Conservation (phyloP, 1,140 invertebrate species). For the Helicoverpa zea region DNA sequence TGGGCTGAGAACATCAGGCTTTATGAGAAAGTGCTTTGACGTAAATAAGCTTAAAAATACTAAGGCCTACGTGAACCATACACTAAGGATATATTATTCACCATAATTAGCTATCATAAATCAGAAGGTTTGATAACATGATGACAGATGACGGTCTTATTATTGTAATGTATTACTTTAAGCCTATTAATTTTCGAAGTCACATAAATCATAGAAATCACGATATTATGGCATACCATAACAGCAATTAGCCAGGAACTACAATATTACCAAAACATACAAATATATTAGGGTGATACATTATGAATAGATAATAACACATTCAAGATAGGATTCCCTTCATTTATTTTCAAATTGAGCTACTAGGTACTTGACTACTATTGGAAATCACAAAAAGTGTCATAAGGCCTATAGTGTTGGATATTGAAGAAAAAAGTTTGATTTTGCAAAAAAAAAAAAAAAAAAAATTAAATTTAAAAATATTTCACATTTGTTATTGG, state of each 20-base stretch:
- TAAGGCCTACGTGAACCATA: background rate
- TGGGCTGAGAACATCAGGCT: too few species aligned
- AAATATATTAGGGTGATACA: too few species aligned
- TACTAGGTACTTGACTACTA: background rate
- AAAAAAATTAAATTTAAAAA: background rate
- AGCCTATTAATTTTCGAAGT: slow-evolving; percentile 5
- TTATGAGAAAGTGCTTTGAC: too few species aligned
- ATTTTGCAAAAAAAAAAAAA: too few species aligned
- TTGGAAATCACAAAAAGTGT: background rate
- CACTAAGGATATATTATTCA: background rate
- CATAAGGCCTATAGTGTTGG: too few species aligned
- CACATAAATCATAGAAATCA: slow-evolving; percentile 1
- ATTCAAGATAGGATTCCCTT: too few species aligned
- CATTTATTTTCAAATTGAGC: too few species aligned
- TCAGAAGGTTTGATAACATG: slow-evolving; percentile 1
- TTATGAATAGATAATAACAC: too few species aligned
- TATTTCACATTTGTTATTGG: background rate
- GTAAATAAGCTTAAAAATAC: too few species aligned
- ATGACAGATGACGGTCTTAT: slow-evolving; percentile 8
- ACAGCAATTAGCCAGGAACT: background rate
- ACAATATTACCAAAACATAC: background rate
- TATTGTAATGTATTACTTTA: slow-evolving; percentile 6
- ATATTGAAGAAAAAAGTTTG: too few species aligned
- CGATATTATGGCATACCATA: background rate
- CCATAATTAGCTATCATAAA: slow-evolving; percentile 21